Conservation (phyloP, 1,140 invertebrate genomes). For the Mycetomoellerius zeteki region DNA sequence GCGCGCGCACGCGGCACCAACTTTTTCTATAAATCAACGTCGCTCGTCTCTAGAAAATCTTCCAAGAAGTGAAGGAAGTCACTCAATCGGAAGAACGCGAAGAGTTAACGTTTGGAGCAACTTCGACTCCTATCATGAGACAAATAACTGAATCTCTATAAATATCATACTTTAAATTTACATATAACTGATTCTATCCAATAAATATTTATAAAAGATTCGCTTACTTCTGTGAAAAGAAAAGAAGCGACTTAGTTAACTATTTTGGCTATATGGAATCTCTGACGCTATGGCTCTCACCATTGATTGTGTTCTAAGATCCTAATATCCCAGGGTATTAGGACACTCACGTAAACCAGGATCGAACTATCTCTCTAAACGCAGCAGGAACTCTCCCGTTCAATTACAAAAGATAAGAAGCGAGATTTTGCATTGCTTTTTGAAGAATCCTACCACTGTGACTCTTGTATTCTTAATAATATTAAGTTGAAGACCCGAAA, state of each 20-base stretch:
- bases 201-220: background rate
- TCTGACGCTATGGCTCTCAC: background rate
- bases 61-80: constrained; percentile 25
- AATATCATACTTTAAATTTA: constrained; percentile 8
- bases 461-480: background rate
- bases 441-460: background rate
- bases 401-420: background rate
- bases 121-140: background rate
- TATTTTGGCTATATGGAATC: background rate
- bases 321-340: constrained; percentile 61
- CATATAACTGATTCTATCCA: background rate
- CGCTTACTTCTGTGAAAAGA: background rate
- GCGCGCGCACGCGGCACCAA: constrained; percentile 30
- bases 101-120: constrained; percentile 19
- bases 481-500: background rate
- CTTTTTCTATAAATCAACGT: constrained; percentile 67
- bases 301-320: constrained; percentile 55
- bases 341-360: constrained; percentile 49
- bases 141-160: constrained; percentile 14
- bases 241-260: background rate
- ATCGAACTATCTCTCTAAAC: constrained; percentile 56
- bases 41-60: background rate
- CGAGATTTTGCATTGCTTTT: constrained; percentile 9
- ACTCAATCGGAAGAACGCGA: constrained; percentile 39
- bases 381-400: constrained; percentile 48